phyloP scores from a whole-genome alignment of 2,888 invertebrate species.

The Tanytarsus gracilentus region DNA sequence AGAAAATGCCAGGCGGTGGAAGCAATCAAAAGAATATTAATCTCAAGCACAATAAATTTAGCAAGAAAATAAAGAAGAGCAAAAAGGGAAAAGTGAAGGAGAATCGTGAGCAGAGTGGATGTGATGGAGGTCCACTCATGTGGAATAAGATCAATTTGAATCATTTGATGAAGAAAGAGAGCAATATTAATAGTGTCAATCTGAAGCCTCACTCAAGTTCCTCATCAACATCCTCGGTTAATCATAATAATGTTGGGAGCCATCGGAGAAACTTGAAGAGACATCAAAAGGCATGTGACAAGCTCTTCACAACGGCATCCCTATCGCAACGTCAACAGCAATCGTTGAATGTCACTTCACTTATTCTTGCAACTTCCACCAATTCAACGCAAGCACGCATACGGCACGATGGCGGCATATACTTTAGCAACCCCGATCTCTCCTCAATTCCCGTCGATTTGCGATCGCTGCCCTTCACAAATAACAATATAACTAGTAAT shows the following conservation, averaged over 20 bases:
- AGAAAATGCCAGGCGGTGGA: not conserved
- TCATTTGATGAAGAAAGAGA: constrained; percentile 26
- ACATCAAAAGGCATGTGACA: not conserved
- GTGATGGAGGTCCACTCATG: constrained; percentile 1
- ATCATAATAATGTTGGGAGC: not conserved
- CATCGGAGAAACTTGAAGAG: not conserved
- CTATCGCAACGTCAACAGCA: not conserved
- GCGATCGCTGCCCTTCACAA: constrained; percentile 15
- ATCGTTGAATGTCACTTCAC: constrained; percentile 8
- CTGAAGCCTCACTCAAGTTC: constrained; percentile 24
- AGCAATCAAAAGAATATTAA: constrained; percentile 17
- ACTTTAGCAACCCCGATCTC: constrained; percentile 23
- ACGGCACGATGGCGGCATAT: constrained; percentile 19
- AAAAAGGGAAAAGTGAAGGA: not conserved
- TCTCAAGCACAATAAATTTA: constrained; percentile 25
- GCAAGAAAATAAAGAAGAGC: constrained; percentile 11
- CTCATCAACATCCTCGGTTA: constrained; percentile 18
- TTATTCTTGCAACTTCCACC: constrained; percentile 11
- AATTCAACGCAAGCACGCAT: constrained; percentile 20
- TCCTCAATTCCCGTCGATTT: constrained; percentile 17
- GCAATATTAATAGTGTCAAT: constrained; percentile 25
- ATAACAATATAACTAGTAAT: too few relatives aligned
- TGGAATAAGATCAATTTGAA: constrained; percentile 24
- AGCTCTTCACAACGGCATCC: not conserved
- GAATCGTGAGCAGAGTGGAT: not conserved